A percentile compares a stretch with the other conserved stretches of the same genome.
Conservation (phyloP, 2,888 invertebrate genomes). For the Yponomeuta plumbellus region DNA sequence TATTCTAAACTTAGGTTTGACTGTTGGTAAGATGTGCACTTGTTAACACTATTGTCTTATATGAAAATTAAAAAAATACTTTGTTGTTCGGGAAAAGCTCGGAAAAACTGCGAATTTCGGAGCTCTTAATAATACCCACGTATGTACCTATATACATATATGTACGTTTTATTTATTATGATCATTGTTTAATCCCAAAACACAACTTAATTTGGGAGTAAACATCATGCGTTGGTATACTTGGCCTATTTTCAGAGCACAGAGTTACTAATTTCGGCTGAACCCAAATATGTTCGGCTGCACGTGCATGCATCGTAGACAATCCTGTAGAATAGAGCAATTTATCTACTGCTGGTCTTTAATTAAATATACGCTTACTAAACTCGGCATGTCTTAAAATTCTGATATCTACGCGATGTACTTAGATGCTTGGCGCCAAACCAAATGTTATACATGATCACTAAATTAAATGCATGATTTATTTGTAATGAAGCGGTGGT, state of each 20-base stretch:
- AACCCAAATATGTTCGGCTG: background rate
- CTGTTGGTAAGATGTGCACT: too few species aligned
- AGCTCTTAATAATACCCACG: too few species aligned
- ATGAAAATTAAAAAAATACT: too few species aligned
- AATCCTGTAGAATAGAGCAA: background rate
- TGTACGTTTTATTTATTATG: too few species aligned
- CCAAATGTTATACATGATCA: background rate
- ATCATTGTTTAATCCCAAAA: too few species aligned
- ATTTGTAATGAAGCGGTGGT: background rate
- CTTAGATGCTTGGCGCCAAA: background rate
- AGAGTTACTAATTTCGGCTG: conserved; percentile 5
- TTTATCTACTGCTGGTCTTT: background rate
- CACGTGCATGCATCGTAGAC: conserved; percentile 8
- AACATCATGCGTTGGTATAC: conserved; percentile 1
- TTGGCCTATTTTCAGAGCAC: conserved; percentile 3
- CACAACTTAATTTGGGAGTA: background rate
- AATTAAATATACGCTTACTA: background rate
- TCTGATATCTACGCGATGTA: background rate
- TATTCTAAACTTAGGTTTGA: too few species aligned
- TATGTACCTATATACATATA: too few species aligned
- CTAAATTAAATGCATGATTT: background rate
- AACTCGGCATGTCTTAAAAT: background rate
- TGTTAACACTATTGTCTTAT: too few species aligned
- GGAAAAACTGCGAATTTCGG: too few species aligned
- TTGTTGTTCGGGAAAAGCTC: too few species aligned